These are phyloP conservation scores for Esox niger DNA, from an alignment of 2,113 vertebrate genomes.

Conservation along the genomic window DNA sequence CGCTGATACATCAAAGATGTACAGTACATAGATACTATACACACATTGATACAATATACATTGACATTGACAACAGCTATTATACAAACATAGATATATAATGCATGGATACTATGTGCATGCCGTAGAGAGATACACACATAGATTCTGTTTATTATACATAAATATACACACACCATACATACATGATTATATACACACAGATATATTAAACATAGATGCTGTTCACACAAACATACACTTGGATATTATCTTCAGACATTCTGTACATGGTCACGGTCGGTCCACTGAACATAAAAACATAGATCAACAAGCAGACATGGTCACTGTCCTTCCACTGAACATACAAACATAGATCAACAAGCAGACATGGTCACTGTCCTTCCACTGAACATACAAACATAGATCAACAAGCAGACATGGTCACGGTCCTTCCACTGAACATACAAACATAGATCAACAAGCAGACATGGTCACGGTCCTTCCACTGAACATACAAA, in stretches of 20 bases:
- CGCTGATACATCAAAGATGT: no score
- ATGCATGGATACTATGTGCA: neutral
- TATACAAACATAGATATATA: conserved; percentile 4
- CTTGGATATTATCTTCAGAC: neutral
- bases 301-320: no score
- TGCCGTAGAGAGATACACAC: conserved; percentile 10
- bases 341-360: neutral
- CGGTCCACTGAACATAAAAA: neutral
- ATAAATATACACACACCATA: neutral
- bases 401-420: no score
- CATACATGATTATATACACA: neutral
- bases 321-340: no score
- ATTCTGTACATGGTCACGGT: no score
- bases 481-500: neutral
- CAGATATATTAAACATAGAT: no score
- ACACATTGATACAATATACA: no score
- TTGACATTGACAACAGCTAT: no score
- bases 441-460: neutral
- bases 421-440: no score
- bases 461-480: no score
- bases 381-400: neutral
- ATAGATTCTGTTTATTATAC: neutral
- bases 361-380: no score
- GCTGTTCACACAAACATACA: conserved; percentile 60
- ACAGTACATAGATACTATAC: no score